Conservation (phyloP, 2,888 invertebrate species). For the Dastarcus helophoroides region DNA sequence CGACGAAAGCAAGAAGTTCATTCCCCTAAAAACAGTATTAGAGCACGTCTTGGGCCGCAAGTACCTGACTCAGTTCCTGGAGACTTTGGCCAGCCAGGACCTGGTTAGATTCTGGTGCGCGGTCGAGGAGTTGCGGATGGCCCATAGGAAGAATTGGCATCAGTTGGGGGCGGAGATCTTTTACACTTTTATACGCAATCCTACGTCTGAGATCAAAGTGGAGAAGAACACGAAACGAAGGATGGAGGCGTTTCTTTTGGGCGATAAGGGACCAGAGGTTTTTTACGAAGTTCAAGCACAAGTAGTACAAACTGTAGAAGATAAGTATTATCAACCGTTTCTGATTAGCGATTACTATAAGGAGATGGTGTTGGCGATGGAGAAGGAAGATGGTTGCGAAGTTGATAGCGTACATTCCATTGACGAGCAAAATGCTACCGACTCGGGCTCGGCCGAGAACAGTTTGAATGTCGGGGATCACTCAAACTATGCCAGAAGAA, state of each 20-base stretch:
- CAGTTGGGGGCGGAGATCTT: conserved; percentile 86
- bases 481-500: conserved; percentile 69
- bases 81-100: conserved; percentile 73
- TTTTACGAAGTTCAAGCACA: conserved; percentile 79
- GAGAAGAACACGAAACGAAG: conserved; percentile 69
- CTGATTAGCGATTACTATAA: conserved; percentile 77
- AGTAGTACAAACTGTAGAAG: conserved; percentile 68
- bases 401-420: conserved; percentile 37
- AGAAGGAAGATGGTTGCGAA: conserved; percentile 39
- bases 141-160: conserved; percentile 69
- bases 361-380: conserved; percentile 54
- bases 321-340: conserved; percentile 82
- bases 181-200: conserved; percentile 75
- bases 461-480: conserved; percentile 64
- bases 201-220: conserved; percentile 69
- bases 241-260: conserved; percentile 75
- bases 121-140: conserved; percentile 69
- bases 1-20: conserved; percentile 41
- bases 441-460: conserved; percentile 41
- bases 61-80: conserved; percentile 68
- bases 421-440: conserved; percentile 45
- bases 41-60: conserved; percentile 71
- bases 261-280: conserved; percentile 78
- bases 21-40: conserved; percentile 61
- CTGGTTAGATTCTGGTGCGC: conserved; percentile 77